Evolutionary conservation across 2,113 vertebrate genomes (phyloP), one percentile per base, ranked within the genome.

Genomic region (Alosa alosa): DNA sequence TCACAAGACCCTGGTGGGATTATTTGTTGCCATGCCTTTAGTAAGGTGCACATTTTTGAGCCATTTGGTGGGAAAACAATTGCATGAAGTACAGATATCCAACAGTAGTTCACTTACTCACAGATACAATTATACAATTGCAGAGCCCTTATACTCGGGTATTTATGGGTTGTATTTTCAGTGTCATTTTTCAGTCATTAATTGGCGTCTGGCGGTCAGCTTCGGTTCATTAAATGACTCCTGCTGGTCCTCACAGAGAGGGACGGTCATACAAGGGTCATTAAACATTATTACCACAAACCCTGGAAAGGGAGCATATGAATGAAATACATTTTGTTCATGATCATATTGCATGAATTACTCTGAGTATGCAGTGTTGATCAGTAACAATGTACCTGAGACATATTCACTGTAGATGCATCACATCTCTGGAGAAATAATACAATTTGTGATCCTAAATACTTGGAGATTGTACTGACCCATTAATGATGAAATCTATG

Each of bases 141-240:
- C 25, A 45, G 75, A 41, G 60, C 81, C 13, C 60, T 72, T 17
- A 84, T 88, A 88, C 84, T 84, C 60, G 90, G 90, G 85, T 90
- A 83, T 93, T 91, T 90, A 78, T 86, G 85, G 87, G 84, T 84
- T 85, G 89, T 87, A 88, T 9, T 88, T 72, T 84, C 55, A 86
- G 84, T 85, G 44, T 85, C 89, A 87, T 11, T 52, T 90, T 86
- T 91, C 83, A 92, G 93, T 91, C 89, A 88, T 87, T 92, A 93
- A 93, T 92, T 94, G 91, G 91, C 85, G 88, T 92, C 91, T 90
- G 88, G 89, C 92, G 92, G 91, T 91, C 92, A 93, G 91, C 92
- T 89, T 85, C 89, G 45, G 85, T 91, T 93, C 91, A 91, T 92
- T 91, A 93, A 93, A 91, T 93, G 90, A 94, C 92, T 92, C 92